A percentile compares a stretch with the other conserved stretches of the same genome.
Conservation (phyloP, 2,113 vertebrate species). For the Melospiza melodia region DNA sequence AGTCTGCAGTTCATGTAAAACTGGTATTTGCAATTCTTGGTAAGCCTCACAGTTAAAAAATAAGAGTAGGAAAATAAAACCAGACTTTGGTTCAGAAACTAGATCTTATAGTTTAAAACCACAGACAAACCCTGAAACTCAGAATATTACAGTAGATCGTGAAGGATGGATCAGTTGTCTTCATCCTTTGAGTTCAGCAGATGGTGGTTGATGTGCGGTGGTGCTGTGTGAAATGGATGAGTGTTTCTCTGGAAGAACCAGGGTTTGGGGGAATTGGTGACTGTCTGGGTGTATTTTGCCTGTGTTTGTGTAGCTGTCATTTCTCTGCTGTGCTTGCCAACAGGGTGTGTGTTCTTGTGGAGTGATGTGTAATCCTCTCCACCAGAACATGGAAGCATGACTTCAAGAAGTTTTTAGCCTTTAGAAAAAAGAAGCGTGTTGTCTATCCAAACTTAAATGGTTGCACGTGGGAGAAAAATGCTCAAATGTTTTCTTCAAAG, state of each 20-base stretch:
- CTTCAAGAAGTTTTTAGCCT: slow-evolving; percentile 21
- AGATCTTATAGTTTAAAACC: not conserved
- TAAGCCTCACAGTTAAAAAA: not conserved
- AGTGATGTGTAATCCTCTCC: slow-evolving; percentile 58
- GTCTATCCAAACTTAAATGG: slow-evolving; percentile 21
- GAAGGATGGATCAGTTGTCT: not conserved
- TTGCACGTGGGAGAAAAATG: slow-evolving; percentile 45
- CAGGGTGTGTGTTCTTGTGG: slow-evolving; percentile 54
- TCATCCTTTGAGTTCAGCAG: not conserved
- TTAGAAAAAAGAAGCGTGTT: not conserved
- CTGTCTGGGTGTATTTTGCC: not conserved
- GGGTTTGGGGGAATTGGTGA: slow-evolving; percentile 6
- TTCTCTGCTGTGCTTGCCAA: slow-evolving; percentile 41
- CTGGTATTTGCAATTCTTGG: not conserved
- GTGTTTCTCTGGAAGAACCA: not conserved
- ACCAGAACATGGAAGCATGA: slow-evolving; percentile 41
- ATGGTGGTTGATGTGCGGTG: not conserved
- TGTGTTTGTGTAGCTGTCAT: not conserved
- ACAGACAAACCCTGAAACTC: not conserved
- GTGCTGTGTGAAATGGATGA: not conserved
- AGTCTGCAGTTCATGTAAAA: not conserved
- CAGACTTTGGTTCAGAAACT: not conserved
- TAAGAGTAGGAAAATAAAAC: not conserved
- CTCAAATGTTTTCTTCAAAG: slow-evolving; percentile 2
- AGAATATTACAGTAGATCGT: fast-evolving